Conservation (phyloP, 2,113 vertebrate species). For the Anthoscopus minutus region DNA sequence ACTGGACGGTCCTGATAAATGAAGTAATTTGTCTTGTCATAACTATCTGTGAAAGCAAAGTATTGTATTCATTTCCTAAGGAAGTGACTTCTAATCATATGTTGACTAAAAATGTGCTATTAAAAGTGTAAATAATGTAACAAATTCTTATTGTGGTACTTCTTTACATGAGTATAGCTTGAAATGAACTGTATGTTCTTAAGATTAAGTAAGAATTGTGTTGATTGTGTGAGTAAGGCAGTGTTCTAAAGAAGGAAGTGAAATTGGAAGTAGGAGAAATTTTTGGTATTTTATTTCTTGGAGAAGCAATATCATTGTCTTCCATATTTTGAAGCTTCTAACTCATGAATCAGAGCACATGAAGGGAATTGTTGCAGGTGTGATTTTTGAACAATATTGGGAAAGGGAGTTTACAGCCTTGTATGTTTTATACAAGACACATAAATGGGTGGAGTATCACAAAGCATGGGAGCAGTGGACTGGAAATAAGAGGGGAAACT, state of each 20-base stretch:
- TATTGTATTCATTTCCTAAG: background rate
- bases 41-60: background rate
- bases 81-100: background rate
- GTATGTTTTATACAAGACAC: background rate
- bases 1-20: background rate
- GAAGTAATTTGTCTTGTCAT: background rate
- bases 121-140: background rate
- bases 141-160: background rate
- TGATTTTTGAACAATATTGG: background rate
- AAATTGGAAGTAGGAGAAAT: background rate
- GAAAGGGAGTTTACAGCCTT: background rate
- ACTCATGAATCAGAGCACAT: background rate
- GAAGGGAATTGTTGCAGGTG: background rate
- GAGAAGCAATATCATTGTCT: background rate
- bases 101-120: background rate
- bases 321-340: background rate
- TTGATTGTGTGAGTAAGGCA: background rate
- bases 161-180: background rate
- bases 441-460: background rate
- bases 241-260: background rate
- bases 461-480: background rate
- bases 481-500: background rate
- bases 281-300: background rate
- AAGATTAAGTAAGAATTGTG: background rate
- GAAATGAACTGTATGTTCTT: background rate